These are phyloP conservation scores for Probaryconus sp. DNA, from an alignment of 1,140 invertebrate genomes.

Conservation along the genomic window DNA sequence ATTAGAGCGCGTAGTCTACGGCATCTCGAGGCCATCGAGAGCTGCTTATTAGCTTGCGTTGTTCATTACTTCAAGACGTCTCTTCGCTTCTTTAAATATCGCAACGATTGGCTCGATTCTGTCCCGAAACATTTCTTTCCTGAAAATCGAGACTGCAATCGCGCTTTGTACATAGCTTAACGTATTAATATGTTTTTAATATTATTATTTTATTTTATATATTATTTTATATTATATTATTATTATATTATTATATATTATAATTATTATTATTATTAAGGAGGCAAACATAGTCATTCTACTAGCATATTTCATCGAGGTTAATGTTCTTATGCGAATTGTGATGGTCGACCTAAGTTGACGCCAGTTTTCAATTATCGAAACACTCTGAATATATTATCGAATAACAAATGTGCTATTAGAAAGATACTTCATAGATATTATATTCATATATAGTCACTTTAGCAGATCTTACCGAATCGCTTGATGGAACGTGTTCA, in stretches of 20 bases:
- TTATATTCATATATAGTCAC: slow-evolving; percentile 73
- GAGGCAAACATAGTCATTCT: slow-evolving; percentile 49
- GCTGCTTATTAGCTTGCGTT: slow-evolving; percentile 61
- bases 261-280: slow-evolving; percentile 67
- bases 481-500: slow-evolving; percentile 51
- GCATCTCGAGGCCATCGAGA: slow-evolving; percentile 72
- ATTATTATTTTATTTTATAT: slow-evolving; percentile 72
- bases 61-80: slow-evolving; percentile 19
- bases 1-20: slow-evolving; percentile 58
- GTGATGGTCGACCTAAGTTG: slow-evolving; percentile 44
- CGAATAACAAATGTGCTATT: slow-evolving; percentile 44
- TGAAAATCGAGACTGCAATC: slow-evolving; percentile 70
- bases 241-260: slow-evolving; percentile 67
- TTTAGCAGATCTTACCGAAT: slow-evolving; percentile 65
- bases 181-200: slow-evolving; percentile 72
- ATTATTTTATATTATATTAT: slow-evolving; percentile 69
- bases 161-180: slow-evolving; percentile 77
- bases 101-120: slow-evolving; percentile 49
- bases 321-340: slow-evolving; percentile 44
- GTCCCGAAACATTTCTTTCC: slow-evolving; percentile 37
- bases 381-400: slow-evolving; percentile 18
- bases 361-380: slow-evolving; percentile 34
- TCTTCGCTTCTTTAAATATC: slow-evolving; percentile 46
- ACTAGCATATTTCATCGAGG: slow-evolving; percentile 52
- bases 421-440: slow-evolving; percentile 63